Evolutionary conservation across 2,113 vertebrate species (phyloP).

Genomic region (Rhynchomys soricoides): DNA sequence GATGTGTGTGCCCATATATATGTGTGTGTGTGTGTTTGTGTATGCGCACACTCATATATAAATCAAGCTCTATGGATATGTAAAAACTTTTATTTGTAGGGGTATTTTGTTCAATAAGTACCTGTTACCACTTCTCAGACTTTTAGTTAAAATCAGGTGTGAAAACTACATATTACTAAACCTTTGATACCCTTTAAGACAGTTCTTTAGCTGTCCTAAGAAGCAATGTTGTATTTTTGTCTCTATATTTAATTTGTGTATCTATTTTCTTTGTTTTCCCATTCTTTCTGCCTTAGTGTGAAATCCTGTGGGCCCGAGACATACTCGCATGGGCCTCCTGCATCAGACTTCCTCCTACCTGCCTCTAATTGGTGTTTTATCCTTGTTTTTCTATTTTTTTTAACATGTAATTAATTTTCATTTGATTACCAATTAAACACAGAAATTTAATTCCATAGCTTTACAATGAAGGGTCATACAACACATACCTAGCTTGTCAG

Average conservation of each 20-base stretch:
- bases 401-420: constrained; percentile 69
- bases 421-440: constrained; percentile 76
- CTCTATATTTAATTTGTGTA: background rate
- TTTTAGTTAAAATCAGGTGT: background rate
- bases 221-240: background rate
- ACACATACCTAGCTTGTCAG: constrained; percentile 80
- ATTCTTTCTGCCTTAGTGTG: background rate
- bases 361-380: background rate
- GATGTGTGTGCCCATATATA: too few relatives aligned
- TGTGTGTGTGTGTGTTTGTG: too few relatives aligned
- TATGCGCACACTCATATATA: too few relatives aligned
- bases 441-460: constrained; percentile 81
- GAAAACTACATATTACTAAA: background rate
- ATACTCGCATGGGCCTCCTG: background rate
- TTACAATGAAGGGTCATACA: constrained; percentile 82
- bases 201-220: background rate
- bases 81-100: background rate
- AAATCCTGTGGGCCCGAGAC: background rate
- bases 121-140: background rate
- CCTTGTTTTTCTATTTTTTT: background rate
- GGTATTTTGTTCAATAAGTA: background rate
- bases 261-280: background rate
- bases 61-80: background rate
- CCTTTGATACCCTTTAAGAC: background rate
- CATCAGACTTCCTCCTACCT: background rate